phyloP scores from a whole-genome alignment of 2,797 vertebrate species.

The Oreortyx pictus region DNA sequence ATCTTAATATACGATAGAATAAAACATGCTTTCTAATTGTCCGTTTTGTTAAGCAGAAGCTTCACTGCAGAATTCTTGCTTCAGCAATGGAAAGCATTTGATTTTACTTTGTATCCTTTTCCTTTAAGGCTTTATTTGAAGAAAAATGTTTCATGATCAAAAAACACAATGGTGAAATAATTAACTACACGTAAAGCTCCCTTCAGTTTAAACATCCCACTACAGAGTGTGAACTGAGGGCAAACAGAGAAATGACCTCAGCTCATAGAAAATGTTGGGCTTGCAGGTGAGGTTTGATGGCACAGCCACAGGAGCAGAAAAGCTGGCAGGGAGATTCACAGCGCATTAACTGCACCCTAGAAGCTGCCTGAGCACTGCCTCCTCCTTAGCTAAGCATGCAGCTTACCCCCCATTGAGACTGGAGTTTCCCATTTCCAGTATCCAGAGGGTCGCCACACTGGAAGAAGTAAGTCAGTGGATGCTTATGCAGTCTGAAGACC shows the following conservation, averaged over 20 bases:
- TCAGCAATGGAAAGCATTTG: constrained; percentile 23
- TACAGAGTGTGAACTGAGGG: background rate
- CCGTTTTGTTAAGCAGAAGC: constrained; percentile 23
- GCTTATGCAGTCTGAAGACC: background rate
- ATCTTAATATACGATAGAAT: constrained; percentile 64
- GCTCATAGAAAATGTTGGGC: background rate
- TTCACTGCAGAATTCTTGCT: constrained; percentile 7
- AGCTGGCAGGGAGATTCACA: constrained; percentile 39
- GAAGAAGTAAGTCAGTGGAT: background rate
- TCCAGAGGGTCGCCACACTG: background rate
- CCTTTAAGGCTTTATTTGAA: constrained; percentile 18
- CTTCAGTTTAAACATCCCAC: constrained; percentile 6
- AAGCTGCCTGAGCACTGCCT: background rate
- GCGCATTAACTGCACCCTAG: background rate
- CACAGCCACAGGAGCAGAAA: background rate
- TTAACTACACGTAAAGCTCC: constrained; percentile 18
- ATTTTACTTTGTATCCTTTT: background rate
- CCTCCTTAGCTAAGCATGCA: background rate
- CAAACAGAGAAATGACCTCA: constrained; percentile 1
- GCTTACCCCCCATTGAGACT: background rate
- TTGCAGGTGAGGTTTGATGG: constrained; percentile 2
- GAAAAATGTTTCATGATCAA: background rate
- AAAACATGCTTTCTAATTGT: constrained; percentile 52
- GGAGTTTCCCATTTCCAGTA: background rate
- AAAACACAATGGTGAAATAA: background rate